A percentile compares a stretch with the other conserved stretches of the same genome.
Evolutionary conservation across 2,797 vertebrate genomes (phyloP).

Genomic region (Tokudaia muenninki): DNA sequence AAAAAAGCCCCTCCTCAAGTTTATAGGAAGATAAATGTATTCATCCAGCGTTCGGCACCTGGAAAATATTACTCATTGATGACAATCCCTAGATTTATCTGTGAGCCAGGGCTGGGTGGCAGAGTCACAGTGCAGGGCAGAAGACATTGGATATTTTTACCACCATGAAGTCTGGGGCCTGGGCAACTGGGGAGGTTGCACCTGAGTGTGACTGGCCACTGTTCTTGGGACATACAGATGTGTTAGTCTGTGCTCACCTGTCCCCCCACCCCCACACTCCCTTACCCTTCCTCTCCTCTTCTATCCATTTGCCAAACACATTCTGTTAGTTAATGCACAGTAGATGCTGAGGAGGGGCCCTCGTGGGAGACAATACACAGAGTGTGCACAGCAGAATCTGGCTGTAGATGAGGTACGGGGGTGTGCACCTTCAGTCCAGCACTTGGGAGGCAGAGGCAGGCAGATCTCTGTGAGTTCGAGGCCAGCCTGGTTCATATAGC

Average conservation of each 20-base stretch:
- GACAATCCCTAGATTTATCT: conserved; percentile 60
- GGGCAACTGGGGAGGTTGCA: background rate
- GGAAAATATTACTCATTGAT: conserved; percentile 74
- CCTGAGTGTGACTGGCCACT: background rate
- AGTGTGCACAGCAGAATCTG: background rate
- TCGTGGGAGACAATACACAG: background rate
- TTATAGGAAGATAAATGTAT: conserved; percentile 73
- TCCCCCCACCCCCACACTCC: no score
- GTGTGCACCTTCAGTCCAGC: background rate
- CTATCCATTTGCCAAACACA: background rate
- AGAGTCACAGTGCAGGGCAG: background rate
- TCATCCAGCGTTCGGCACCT: conserved; percentile 64
- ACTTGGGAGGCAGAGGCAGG: background rate
- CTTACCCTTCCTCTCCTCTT: accelerated
- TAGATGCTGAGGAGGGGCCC: background rate
- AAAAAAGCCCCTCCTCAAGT: background rate
- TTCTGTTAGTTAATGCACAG: background rate
- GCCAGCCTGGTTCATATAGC: no score
- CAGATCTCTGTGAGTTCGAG: background rate
- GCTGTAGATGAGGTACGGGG: background rate
- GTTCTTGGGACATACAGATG: background rate
- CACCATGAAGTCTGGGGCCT: background rate
- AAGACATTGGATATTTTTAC: background rate
- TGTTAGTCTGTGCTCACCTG: background rate
- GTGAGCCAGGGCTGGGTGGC: background rate